Percentiles rank a stretch among this genome's conserved stretches.
phyloP scores from a whole-genome alignment of 2,888 invertebrate species.

The Lacanobia oleracea region DNA sequence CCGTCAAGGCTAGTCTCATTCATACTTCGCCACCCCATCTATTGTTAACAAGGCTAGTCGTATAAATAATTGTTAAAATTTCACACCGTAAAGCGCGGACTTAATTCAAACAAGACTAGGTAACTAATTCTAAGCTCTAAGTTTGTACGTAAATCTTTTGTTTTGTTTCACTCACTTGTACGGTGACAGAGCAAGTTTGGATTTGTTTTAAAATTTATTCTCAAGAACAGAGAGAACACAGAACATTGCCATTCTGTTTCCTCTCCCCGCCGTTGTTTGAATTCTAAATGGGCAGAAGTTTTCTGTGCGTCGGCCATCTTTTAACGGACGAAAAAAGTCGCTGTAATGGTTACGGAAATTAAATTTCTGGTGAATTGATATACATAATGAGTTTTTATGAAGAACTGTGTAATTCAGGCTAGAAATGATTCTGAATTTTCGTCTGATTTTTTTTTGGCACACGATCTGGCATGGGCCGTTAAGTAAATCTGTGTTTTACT shows the following conservation, averaged over 20 bases:
- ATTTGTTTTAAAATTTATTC: conserved; percentile 89
- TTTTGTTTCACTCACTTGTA: conserved; percentile 83
- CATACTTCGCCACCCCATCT: conserved; percentile 15
- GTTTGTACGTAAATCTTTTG: conserved; percentile 87
- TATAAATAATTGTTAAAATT: conserved; percentile 62
- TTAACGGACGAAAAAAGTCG: conserved; percentile 71
- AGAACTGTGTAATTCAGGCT: conserved; percentile 50
- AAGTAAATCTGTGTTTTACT: conserved; percentile 39
- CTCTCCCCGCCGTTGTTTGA: conserved; percentile 85
- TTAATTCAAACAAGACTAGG: conserved; percentile 74
- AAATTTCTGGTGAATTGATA: conserved; percentile 68
- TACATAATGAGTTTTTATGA: conserved; percentile 65
- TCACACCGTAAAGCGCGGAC: conserved; percentile 43
- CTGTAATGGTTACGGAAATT: conserved; percentile 73
- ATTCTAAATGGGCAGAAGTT: conserved; percentile 83
- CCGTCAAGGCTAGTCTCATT: conserved; percentile 10
- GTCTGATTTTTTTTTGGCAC: conserved; percentile 27
- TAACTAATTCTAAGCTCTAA: conserved; percentile 84
- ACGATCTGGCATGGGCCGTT: conserved; percentile 13
- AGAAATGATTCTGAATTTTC: conserved; percentile 34
- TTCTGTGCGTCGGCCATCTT: conserved; percentile 69
- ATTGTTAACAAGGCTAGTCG: conserved; percentile 31
- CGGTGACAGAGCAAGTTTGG: conserved; percentile 83
- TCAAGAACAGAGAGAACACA: conserved; percentile 59
- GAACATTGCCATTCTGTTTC: conserved; percentile 81